phyloP scores from a whole-genome alignment of 2,113 vertebrate species.

The Thermophis baileyi region DNA sequence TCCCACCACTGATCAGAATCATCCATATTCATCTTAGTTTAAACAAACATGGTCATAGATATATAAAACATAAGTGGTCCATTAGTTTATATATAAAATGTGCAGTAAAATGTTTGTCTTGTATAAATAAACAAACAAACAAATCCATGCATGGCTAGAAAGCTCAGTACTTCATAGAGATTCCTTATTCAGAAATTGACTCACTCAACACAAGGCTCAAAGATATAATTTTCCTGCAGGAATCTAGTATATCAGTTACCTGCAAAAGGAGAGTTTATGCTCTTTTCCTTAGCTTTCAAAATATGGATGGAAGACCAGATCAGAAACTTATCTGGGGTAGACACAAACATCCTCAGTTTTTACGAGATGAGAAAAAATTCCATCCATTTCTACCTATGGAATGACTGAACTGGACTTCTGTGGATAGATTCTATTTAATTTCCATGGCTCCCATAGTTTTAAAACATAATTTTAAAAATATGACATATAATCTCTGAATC shows the following conservation, averaged over 20 bases:
- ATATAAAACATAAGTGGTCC: neutral
- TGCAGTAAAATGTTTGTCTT: neutral
- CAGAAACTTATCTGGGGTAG: neutral
- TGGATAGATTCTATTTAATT: neutral
- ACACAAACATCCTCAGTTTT: neutral
- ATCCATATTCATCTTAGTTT: neutral
- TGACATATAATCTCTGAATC: neutral
- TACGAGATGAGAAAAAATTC: neutral
- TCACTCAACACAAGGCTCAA: neutral
- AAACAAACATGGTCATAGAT: neutral
- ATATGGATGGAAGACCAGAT: neutral
- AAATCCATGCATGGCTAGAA: neutral
- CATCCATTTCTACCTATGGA: neutral
- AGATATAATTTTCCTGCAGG: neutral
- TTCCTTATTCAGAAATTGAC: neutral
- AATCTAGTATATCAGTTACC: neutral
- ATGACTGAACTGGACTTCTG: neutral
- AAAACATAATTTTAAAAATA: neutral
- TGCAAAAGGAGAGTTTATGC: neutral
- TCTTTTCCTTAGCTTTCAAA: neutral
- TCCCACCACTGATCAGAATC: too few relatives aligned
- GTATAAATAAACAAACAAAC: neutral
- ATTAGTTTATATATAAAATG: neutral
- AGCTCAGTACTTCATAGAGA: neutral
- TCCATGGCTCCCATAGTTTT: neutral